These are phyloP conservation scores for Dicrostonyx torquatus DNA, from an alignment of 2,797 vertebrate genomes.

Conservation along the genomic window DNA sequence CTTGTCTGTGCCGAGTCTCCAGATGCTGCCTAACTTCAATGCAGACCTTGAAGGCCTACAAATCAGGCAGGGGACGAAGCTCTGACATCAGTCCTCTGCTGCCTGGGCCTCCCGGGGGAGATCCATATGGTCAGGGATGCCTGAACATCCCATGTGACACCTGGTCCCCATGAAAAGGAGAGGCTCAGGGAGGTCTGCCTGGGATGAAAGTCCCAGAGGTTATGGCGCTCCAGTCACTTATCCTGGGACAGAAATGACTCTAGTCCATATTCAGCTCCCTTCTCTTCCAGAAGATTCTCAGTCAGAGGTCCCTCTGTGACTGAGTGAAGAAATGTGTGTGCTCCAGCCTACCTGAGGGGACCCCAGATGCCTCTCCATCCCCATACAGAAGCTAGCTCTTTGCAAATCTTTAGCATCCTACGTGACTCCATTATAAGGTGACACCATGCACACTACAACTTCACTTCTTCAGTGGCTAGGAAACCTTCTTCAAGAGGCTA, in stretches of 20 bases:
- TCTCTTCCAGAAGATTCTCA: background rate
- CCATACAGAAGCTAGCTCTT: background rate
- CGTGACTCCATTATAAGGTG: background rate
- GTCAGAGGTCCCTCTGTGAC: background rate
- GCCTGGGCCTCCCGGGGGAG: accelerated
- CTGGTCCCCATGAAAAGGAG: background rate
- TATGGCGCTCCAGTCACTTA: background rate
- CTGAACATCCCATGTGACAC: background rate
- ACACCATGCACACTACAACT: background rate
- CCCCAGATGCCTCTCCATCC: background rate
- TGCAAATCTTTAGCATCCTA: background rate
- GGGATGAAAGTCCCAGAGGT: background rate
- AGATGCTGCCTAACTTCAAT: constrained; percentile 62
- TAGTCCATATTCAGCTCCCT: background rate
- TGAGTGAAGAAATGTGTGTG: background rate
- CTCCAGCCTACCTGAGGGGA: background rate
- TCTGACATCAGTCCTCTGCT: background rate
- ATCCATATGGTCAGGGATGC: background rate
- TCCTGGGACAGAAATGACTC: background rate
- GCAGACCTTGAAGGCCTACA: background rate
- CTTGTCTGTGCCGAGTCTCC: constrained; percentile 82
- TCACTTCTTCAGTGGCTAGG: background rate
- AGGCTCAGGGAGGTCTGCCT: accelerated
- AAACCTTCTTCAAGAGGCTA: accelerated
- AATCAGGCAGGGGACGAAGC: background rate